Conservation (phyloP, 2,797 vertebrate species). For the Miichthys miiuy region DNA sequence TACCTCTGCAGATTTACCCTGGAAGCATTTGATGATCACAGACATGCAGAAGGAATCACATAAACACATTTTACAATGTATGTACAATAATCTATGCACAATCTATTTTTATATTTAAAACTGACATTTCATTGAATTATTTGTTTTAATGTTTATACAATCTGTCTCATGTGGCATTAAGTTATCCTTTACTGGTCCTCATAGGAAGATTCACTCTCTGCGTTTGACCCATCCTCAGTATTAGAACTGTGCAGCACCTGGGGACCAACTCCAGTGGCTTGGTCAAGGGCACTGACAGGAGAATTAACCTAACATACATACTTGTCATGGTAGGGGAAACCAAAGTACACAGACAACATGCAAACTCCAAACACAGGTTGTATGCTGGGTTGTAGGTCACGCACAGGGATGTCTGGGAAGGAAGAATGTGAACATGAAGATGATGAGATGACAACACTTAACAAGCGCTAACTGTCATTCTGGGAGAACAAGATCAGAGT, state of each 20-base stretch:
- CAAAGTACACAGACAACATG: too few relatives aligned
- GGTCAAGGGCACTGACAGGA: too few relatives aligned
- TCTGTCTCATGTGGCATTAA: not conserved
- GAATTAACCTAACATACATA: too few relatives aligned
- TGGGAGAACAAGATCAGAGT: not conserved
- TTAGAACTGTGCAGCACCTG: too few relatives aligned
- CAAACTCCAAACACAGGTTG: not conserved
- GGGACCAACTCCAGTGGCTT: too few relatives aligned
- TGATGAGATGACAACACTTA: constrained; percentile 31
- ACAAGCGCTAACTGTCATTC: not conserved
- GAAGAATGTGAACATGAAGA: constrained; percentile 26
- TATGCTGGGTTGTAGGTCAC: constrained; percentile 19
- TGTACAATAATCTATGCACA: too few relatives aligned
- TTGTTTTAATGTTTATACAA: not conserved
- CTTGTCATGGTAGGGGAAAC: too few relatives aligned
- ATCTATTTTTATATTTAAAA: too few relatives aligned
- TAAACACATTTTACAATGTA: constrained; percentile 2
- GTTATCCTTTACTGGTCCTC: too few relatives aligned
- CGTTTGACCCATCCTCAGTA: too few relatives aligned
- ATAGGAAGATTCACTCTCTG: too few relatives aligned
- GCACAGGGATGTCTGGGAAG: not conserved
- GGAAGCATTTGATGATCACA: constrained; percentile 9
- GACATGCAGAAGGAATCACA: not conserved
- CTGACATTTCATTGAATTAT: not conserved
- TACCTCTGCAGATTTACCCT: constrained; percentile 23